These are phyloP conservation scores for Microdon myrmicae DNA, from an alignment of 2,888 invertebrate species.

Conservation along the genomic window DNA sequence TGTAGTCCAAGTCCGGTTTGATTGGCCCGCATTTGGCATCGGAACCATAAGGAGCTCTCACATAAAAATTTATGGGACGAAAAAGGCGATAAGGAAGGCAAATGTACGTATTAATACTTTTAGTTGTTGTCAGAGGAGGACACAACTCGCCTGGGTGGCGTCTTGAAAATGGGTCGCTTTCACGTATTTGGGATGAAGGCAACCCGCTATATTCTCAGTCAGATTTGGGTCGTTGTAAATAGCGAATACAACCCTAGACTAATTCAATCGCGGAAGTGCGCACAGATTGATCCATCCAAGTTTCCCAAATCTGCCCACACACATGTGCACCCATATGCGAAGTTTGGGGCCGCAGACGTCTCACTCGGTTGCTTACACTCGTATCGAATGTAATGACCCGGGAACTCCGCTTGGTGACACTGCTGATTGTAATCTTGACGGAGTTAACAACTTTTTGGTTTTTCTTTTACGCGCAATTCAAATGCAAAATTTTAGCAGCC, in stretches of 20 bases:
- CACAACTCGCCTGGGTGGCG: background rate
- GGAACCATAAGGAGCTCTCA: conserved; percentile 10
- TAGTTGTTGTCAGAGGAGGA: conserved; percentile 31
- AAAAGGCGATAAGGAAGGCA: conserved; percentile 33
- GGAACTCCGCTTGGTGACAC: conserved; percentile 12
- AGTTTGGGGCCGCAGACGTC: too few species aligned
- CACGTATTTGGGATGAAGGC: too few species aligned
- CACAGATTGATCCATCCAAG: too few species aligned
- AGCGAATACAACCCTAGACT: too few species aligned
- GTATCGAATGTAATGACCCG: conserved; percentile 30
- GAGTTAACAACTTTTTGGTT: conserved; percentile 31
- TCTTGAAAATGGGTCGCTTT: background rate
- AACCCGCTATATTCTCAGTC: too few species aligned
- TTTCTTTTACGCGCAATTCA: conserved; percentile 28
- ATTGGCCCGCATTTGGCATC: conserved; percentile 10
- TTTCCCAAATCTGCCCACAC: too few species aligned
- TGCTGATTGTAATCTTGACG: conserved; percentile 32
- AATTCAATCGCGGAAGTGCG: too few species aligned
- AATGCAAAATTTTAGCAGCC: conserved; percentile 36
- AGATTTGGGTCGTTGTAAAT: too few species aligned
- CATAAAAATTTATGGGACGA: conserved; percentile 47
- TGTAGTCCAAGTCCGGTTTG: conserved; percentile 14
- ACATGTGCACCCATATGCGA: conserved; percentile 18
- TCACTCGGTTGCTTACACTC: too few species aligned
- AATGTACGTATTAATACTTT: conserved; percentile 9